Conservation (phyloP, 1,140 invertebrate genomes). For the Bombyx mori region ASM3026992v2 NC_085116.1:9202501-9203000, state of each 20-base stretch:
- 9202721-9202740: constrained; percentile 67
- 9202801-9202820: constrained; percentile 75
- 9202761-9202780: background rate
- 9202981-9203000: background rate
- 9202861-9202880: constrained; percentile 81
- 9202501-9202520: no score
- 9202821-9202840: constrained; percentile 74
- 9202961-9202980: constrained; percentile 15
- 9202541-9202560: constrained; percentile 67
- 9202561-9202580: constrained; percentile 53
- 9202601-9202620: constrained; percentile 77
- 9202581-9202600: constrained; percentile 76
- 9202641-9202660: constrained; percentile 69
- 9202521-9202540: constrained; percentile 14
- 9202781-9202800: background rate
- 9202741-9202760: no score
- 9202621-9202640: constrained; percentile 71
- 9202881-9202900: constrained; percentile 86
- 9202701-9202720: constrained; percentile 76
- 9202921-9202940: constrained; percentile 76
- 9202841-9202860: constrained; percentile 75
- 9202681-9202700: constrained; percentile 77
- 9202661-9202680: constrained; percentile 64
- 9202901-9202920: constrained; percentile 81
- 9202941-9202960: background rate